Percentiles rank a stretch among this genome's conserved stretches.
Conservation (phyloP, 2,113 vertebrate species). For the Thamnophis sirtalis region DNA sequence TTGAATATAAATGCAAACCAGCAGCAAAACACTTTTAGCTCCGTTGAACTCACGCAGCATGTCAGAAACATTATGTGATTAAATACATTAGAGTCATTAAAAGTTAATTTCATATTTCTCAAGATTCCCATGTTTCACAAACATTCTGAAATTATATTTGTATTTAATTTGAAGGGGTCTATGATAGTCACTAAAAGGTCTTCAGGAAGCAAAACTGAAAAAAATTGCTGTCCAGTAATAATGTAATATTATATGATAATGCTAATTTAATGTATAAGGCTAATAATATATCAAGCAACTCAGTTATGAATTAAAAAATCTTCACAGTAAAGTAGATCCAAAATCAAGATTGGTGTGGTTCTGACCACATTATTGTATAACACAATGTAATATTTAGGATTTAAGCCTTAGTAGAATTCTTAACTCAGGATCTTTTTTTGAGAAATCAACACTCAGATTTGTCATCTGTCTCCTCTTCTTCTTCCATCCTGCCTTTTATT, state of each 20-base stretch:
- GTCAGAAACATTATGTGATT: background rate
- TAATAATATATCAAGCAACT: background rate
- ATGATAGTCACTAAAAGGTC: background rate
- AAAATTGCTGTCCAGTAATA: background rate
- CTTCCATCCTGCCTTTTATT: background rate
- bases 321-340: background rate
- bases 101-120: background rate
- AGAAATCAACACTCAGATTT: background rate
- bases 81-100: background rate
- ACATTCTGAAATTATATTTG: background rate
- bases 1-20: background rate
- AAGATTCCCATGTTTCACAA: background rate
- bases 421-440: background rate
- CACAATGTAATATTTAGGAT: background rate
- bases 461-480: background rate
- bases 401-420: background rate
- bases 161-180: background rate
- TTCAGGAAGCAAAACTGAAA: background rate
- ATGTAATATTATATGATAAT: background rate
- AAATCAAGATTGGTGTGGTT: background rate
- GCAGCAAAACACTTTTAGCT: background rate
- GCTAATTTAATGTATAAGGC: background rate
- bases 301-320: background rate
- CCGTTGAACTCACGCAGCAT: background rate
- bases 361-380: background rate